phyloP scores from a whole-genome alignment of 2,888 invertebrate genomes.

The Sceliomorpha sp. region DNA sequence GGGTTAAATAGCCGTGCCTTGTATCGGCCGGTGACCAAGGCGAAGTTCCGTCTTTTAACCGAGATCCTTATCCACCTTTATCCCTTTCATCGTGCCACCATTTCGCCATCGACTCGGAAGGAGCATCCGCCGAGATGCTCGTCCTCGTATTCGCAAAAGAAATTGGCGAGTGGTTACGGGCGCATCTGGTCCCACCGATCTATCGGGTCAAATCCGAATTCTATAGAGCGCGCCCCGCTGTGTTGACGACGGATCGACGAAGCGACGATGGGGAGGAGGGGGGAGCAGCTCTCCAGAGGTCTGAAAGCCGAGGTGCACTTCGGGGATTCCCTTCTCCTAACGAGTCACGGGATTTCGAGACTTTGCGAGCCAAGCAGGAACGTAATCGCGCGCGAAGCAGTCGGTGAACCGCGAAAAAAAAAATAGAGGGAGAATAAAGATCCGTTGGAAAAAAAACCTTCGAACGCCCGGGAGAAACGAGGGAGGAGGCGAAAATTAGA shows the following conservation, averaged over 20 bases:
- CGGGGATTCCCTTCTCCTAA: slow-evolving; percentile 65
- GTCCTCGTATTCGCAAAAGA: slow-evolving; percentile 10
- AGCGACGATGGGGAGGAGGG: too few relatives aligned
- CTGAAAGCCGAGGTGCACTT: slow-evolving; percentile 63
- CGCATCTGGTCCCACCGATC: slow-evolving; percentile 32
- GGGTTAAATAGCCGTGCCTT: slow-evolving; percentile 6
- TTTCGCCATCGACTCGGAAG: slow-evolving; percentile 6
- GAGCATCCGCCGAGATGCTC: slow-evolving; percentile 13
- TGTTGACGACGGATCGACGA: slow-evolving; percentile 19
- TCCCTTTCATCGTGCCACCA: slow-evolving; percentile 7
- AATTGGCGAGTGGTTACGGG: slow-evolving; percentile 24
- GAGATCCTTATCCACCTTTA: slow-evolving; percentile 18
- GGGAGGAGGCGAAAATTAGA: slow-evolving; percentile 9
- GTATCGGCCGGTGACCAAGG: slow-evolving; percentile 9
- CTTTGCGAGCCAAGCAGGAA: slow-evolving; percentile 64
- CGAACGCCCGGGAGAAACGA: background rate
- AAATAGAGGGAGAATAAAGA: too few relatives aligned
- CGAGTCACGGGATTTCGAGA: slow-evolving; percentile 60
- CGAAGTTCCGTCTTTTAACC: slow-evolving; percentile 12
- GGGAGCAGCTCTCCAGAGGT: slow-evolving; percentile 21
- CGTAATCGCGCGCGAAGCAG: slow-evolving; percentile 61
- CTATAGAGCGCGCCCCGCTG: slow-evolving; percentile 26
- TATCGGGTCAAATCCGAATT: slow-evolving; percentile 33
- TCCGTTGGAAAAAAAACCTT: slow-evolving; percentile 25
- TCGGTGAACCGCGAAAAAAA: slow-evolving; percentile 22